A percentile compares a stretch with the other conserved stretches of the same genome.
Evolutionary conservation across 2,797 vertebrate species (phyloP).

Genomic region (Mionectes olivaceus): DNA sequence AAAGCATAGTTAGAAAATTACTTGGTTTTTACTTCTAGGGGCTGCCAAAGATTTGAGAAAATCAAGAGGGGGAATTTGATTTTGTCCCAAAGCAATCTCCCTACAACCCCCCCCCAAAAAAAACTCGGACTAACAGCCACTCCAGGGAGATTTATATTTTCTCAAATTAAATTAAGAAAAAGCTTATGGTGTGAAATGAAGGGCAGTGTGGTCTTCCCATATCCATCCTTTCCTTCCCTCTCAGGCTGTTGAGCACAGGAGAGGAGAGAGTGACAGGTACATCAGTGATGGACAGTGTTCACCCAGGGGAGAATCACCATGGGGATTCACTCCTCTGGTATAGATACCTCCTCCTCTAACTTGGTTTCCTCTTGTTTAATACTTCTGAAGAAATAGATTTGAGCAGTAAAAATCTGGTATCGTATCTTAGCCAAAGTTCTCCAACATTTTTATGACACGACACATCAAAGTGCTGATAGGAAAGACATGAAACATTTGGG

Average conservation of each 20-base stretch:
- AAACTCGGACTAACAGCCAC: background rate
- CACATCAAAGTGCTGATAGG: background rate
- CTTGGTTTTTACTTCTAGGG: constrained; percentile 27
- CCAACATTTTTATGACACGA: background rate
- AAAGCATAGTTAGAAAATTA: constrained; percentile 60
- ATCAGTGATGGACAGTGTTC: rapidly evolving
- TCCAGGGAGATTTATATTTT: background rate
- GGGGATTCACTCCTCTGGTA: background rate
- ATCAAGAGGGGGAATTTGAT: constrained; percentile 8
- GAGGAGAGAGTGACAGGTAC: background rate
- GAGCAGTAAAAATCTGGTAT: background rate
- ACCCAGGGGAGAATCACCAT: background rate
- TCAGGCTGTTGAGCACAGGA: background rate
- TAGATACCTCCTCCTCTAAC: background rate
- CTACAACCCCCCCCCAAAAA: background rate
- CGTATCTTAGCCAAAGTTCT: background rate
- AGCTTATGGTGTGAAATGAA: background rate
- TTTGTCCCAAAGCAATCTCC: constrained; percentile 42
- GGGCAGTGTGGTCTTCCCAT: background rate
- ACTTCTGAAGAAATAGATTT: background rate
- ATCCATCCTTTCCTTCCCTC: background rate
- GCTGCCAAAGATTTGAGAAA: constrained; percentile 46
- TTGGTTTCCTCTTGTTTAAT: background rate
- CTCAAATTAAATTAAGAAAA: constrained; percentile 14
- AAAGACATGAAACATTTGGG: background rate